Evolutionary conservation across 2,888 invertebrate species (phyloP), one percentile per base, ranked within the genome.

Genomic region (Caenorhabditis angaria): DNA sequence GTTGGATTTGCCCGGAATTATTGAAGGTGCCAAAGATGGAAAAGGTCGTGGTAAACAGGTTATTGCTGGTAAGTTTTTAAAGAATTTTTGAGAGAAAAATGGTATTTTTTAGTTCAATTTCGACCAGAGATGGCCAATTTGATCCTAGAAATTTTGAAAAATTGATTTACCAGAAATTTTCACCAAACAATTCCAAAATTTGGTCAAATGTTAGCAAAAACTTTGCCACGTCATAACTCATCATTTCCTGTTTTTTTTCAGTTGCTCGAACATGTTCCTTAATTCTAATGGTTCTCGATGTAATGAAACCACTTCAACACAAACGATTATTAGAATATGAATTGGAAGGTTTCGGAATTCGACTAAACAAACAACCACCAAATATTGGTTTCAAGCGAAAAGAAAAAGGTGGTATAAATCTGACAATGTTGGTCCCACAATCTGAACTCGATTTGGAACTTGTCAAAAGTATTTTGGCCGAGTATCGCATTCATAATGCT

Each of bases 1-100:
- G 67, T 91, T 99, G 12, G 99, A 99, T 92, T 91, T 99, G 85
- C 99, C 99, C 73, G 99, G 99, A 90, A 99, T 99, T 88, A 99
- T 99, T 83, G 99, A 99, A 90, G 99, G 99, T 76, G 99, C 99
- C 0, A 99, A 99, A 88, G 99, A 99, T 88, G 99, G 99, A 76
- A 99, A 99, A 89, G 86, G 86, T 65, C 77, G 86, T 63, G 86
- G 86, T 71, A 82, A 83, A 65, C 86, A 86, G 61, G 86, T 86
- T 58, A 99, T 99, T 84, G 97, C 99, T 0, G 90, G 90, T 90
- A 61, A 74, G 76, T 72, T 29, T 56, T 50, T 20, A 18, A 48
- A 24, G 32, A 27, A 24, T 47, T 28, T 18, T 64, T 58, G 5
- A 5, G 8, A 10, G 35, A 10, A 35, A 35, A 10, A 6, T n/a